A percentile compares a stretch with the other conserved stretches of the same genome.
phyloP scores from a whole-genome alignment of 2,888 invertebrate genomes.

The Toxonevra muliebris region DNA sequence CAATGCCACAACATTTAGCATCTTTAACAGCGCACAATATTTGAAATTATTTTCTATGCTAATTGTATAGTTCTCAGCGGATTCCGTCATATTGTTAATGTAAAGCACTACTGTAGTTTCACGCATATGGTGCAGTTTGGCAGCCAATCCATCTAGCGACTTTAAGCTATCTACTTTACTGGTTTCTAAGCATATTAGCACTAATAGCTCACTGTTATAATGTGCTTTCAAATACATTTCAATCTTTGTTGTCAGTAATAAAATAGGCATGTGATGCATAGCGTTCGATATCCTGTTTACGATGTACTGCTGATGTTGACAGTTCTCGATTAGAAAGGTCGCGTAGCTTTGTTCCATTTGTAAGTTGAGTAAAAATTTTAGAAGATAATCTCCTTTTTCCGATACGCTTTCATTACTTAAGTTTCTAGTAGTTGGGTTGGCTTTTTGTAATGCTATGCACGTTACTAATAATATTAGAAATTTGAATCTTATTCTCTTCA shows the following conservation, averaged over 20 bases:
- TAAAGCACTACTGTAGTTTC: not conserved
- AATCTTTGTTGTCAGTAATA: not conserved
- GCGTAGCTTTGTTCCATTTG: not conserved
- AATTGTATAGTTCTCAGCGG: not conserved
- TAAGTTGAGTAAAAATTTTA: not conserved
- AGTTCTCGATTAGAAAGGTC: not conserved
- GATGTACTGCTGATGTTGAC: not conserved
- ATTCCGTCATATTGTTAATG: not conserved
- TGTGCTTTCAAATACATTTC: not conserved
- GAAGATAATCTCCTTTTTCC: too few relatives aligned
- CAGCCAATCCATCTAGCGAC: not conserved
- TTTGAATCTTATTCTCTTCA: too few relatives aligned
- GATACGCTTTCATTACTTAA: too few relatives aligned
- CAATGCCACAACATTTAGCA: conserved; percentile 3
- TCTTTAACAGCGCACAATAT: not conserved
- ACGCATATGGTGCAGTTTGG: not conserved
- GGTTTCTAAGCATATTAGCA: not conserved
- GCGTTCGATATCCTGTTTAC: not conserved
- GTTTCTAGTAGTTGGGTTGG: too few relatives aligned
- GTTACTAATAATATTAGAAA: too few relatives aligned
- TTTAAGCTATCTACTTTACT: not conserved
- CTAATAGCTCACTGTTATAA: not conserved
- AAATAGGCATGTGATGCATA: not conserved
- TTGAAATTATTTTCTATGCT: not conserved
- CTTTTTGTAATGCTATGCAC: too few relatives aligned